Base-by-base conservation (phyloP, 2,888 invertebrate species). In the Coelopa pilipes region DNA sequence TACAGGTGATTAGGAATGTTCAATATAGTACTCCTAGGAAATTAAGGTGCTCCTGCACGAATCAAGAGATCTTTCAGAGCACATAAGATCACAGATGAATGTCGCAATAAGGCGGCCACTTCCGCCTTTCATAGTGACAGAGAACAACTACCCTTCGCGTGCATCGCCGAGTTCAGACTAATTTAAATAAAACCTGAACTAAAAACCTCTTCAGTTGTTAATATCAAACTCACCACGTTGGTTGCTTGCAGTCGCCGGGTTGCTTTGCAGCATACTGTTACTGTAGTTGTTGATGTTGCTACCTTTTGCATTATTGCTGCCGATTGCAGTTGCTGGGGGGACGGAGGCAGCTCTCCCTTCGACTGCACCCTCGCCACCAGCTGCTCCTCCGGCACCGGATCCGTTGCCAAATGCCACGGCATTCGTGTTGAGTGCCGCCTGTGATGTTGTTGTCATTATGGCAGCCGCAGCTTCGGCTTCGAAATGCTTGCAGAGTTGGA, bases 371-470 rank as follows among this genome's bases (percentile, higher is more conserved):
- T 19, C 21, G 24, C 65, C 65, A 7, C 65, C 57, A 69, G 24
- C 57, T 45, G 47, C 53, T 46, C 50, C 70, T 17, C 55, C 63
- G 3, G 34, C 21, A 13, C n/a, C 55, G 15, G 34, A 10, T 55
- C 65, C 65, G 55, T 53, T 71, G 63, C 71, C 71, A 45, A 55
- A 63, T 46, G 55, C 65, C 19, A 47, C 4, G 24, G 49, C n/a
- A 19, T 60, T 70, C 19, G 70, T 49, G 59, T 47, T 70, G 24
- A 70, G 60, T 21, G 62, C 49, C 45, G 63, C 17, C 19, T 71
- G 71, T 45, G 71, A 45, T 63, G 71, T 53, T 53, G 65, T 71
- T 71, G 71, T 71, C 71, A 71, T 71, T 55, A 55, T 71, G 70
- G 21, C 46, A 59, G 47, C 49, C 21, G 55, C 47, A 55, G n/a